phyloP scores from a whole-genome alignment of 2,113 vertebrate species.

The Carassius carassius region DNA sequence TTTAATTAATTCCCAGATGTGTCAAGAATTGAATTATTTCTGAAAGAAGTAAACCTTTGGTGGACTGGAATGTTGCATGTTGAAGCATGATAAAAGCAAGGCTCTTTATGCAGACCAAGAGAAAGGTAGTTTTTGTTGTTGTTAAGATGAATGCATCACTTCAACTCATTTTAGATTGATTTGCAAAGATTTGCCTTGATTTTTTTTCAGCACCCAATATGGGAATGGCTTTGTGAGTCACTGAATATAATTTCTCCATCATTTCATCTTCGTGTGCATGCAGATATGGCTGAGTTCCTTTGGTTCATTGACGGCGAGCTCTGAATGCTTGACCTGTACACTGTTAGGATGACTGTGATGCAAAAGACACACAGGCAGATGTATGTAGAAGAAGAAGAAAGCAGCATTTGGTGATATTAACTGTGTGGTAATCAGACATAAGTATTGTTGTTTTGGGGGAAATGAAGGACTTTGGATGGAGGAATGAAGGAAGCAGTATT shows the following conservation, averaged over 20 bases:
- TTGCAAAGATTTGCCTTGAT: not conserved
- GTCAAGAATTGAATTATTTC: not conserved
- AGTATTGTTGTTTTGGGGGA: not conserved
- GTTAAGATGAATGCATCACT: not conserved
- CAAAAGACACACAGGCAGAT: not conserved
- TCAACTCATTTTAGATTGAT: not conserved
- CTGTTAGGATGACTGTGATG: not conserved
- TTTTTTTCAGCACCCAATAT: not conserved
- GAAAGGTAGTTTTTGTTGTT: not conserved
- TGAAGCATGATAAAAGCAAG: slow-evolving; percentile 25
- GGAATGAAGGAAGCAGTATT: no score
- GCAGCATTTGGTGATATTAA: not conserved
- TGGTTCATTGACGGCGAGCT: not conserved
- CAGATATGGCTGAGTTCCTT: not conserved
- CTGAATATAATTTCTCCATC: not conserved
- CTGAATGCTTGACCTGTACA: not conserved
- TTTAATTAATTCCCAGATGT: not conserved
- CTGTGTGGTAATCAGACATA: not conserved
- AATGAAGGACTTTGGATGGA: not conserved
- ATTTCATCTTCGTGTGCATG: not conserved
- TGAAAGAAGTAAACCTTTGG: not conserved
- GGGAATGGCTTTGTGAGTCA: not conserved
- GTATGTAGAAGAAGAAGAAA: not conserved
- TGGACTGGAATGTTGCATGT: slow-evolving; percentile 23
- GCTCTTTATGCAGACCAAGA: slow-evolving; percentile 2